These are phyloP conservation scores for Lycopodina hypogea DNA, from an alignment of 37 sponge, comb jelly and placozoan genomes.

Conservation along the genomic window DNA sequence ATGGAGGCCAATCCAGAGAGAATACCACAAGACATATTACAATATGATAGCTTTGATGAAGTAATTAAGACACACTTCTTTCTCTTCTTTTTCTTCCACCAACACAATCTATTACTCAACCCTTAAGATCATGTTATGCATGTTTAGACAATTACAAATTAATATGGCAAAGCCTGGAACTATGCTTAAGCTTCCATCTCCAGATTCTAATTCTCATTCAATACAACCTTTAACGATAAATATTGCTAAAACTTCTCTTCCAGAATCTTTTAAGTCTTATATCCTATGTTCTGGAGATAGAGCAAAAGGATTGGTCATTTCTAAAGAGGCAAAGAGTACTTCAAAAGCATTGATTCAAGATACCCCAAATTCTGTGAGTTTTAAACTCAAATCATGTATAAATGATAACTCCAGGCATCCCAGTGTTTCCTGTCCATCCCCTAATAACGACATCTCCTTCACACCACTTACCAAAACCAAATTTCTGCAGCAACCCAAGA, in stretches of 20 bases:
- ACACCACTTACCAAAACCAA: background rate
- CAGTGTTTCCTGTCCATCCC: background rate
- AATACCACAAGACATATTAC: conserved; percentile 12
- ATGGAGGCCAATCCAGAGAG: conserved; percentile 29
- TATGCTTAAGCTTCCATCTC: background rate
- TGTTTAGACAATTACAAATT: conserved; percentile 49
- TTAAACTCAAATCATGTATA: conserved; percentile 10
- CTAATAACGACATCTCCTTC: background rate
- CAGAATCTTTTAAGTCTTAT: background rate
- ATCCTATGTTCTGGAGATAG: background rate
- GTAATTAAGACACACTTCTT: background rate
- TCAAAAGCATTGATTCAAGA: background rate
- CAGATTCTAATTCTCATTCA: background rate
- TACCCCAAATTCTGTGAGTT: conserved; percentile 19
- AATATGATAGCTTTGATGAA: background rate
- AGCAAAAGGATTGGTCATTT: background rate
- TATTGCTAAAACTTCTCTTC: background rate
- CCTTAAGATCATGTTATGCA: conserved; percentile 2
- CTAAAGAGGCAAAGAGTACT: background rate
- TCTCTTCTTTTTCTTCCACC: background rate
- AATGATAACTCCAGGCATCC: background rate
- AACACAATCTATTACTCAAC: background rate
- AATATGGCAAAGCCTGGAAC: conserved; percentile 44
- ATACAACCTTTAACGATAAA: background rate
- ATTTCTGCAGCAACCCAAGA: background rate